Evolutionary conservation across 2,888 invertebrate species (phyloP).

Genomic region (Torymus texanus): DNA sequence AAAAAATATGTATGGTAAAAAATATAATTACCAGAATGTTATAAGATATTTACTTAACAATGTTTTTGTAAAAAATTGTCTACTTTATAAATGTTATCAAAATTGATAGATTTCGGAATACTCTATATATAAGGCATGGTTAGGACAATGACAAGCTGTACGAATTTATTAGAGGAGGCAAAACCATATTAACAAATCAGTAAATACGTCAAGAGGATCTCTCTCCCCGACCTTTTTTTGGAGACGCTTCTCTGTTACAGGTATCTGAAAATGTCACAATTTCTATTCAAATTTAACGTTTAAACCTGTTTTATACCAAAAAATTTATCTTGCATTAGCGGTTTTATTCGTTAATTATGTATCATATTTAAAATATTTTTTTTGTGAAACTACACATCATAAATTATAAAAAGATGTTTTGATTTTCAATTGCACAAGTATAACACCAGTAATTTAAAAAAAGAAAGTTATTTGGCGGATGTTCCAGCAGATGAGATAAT

Average conservation of each 20-base stretch:
- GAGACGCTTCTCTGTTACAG: constrained; percentile 73
- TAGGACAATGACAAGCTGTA: constrained; percentile 70
- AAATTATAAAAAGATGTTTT: no score
- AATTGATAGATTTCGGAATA: constrained; percentile 25
- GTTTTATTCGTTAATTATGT: constrained; percentile 17
- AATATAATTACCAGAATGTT: no score
- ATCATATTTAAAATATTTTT: not conserved
- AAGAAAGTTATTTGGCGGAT: no score
- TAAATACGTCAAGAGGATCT: constrained; percentile 73
- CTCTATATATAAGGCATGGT: constrained; percentile 62
- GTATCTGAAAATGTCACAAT: constrained; percentile 74
- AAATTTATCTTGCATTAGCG: constrained; percentile 40
- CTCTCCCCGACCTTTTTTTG: constrained; percentile 74
- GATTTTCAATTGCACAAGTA: no score
- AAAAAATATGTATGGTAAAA: no score
- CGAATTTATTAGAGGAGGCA: constrained; percentile 71
- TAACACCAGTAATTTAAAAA: no score
- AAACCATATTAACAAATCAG: constrained; percentile 66
- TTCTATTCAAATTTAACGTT: constrained; percentile 67
- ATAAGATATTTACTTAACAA: no score
- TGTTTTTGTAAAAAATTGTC: no score
- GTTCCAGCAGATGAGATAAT: no score
- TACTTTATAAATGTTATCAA: not conserved
- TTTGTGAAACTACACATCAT: not conserved
- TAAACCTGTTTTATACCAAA: constrained; percentile 40